Evolutionary conservation across 2,888 invertebrate species (phyloP), one percentile per base, ranked within the genome.

Genomic region (Drosophila dives): DNA sequence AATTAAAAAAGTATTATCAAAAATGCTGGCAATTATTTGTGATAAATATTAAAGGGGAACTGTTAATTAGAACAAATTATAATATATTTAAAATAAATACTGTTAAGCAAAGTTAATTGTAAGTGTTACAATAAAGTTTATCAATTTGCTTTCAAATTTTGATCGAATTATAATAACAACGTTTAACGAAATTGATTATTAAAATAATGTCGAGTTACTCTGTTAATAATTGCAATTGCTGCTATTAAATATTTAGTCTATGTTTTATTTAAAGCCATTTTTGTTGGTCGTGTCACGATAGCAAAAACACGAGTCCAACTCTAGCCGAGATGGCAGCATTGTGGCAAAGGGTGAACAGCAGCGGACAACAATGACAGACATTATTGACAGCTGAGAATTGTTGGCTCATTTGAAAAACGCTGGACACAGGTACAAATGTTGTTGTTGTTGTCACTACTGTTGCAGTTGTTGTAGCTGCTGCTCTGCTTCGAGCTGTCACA

Each of bases 331-430:
- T 36, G 15, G 26, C 8, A 12, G 26, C 8, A 12, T 38, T 38
- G 55, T 29, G 38, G 69, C 29, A 51, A 70, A 55, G 64, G 64
- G 60, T 64, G 62, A 62, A 64, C 45, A 45, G 45, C 60, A 36
- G 26, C 56, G 10, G 26, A 63, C 55, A 49, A 72, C 58, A 76
- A 72, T 76, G 84, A 86, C 87, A 81, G 83, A 86, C 80, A 88
- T 80, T 86, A 86, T 87, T 87, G 87, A 90, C 90, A 87, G 89
- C 89, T 82, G 90, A 86, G 90, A 87, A 88, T 89, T 90, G 90
- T 80, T 77, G 77, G 84, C 80, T 76, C 80, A 81, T 86, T 88
- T 86, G 75, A 75, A 64, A 75, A 76, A 81, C 72, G 61, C 76
- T 83, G 78, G 78, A 80, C 78, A 72, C 77, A 77, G 80, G 77